These are phyloP conservation scores for Epinotia demarniana DNA, from an alignment of 2,888 invertebrate species.

Conservation along the genomic window DNA sequence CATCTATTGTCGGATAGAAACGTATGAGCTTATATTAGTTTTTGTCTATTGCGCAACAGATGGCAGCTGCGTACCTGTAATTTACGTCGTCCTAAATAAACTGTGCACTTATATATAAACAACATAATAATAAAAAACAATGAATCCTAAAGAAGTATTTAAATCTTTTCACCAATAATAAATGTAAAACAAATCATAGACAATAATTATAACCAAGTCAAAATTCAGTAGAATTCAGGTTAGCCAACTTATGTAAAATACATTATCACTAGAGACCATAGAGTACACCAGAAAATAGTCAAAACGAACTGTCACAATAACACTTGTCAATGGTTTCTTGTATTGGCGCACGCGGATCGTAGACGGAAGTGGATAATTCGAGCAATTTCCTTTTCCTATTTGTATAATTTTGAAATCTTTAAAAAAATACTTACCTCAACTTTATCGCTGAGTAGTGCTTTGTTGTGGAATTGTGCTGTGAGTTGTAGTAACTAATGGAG, in stretches of 20 bases:
- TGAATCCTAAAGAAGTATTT: no score
- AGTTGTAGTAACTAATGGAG: slow-evolving; percentile 64
- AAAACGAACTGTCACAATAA: slow-evolving; percentile 33
- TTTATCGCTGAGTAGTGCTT: slow-evolving; percentile 37
- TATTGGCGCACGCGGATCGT: slow-evolving; percentile 71
- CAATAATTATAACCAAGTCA: not conserved
- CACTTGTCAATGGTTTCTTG: slow-evolving; percentile 58
- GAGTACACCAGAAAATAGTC: not conserved
- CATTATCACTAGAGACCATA: not conserved
- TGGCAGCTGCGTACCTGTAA: not conserved
- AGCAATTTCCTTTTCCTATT: slow-evolving; percentile 74
- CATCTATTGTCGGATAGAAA: slow-evolving; percentile 25
- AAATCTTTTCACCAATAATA: not conserved
- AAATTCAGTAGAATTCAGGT: not conserved
- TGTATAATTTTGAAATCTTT: slow-evolving; percentile 51
- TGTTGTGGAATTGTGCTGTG: not conserved
- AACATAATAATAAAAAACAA: not conserved
- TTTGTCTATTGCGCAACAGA: slow-evolving; percentile 14
- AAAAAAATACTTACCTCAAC: slow-evolving; percentile 54
- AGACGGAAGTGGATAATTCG: slow-evolving; percentile 64
- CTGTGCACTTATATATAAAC: not conserved
- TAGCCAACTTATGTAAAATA: slow-evolving; percentile 3
- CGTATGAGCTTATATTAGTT: no score
- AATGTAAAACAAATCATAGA: not conserved
- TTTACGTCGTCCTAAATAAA: not conserved